A percentile compares a stretch with the other conserved stretches of the same genome.
phyloP scores from a whole-genome alignment of 2,888 invertebrate genomes.

The Polymixis lichenea region DNA sequence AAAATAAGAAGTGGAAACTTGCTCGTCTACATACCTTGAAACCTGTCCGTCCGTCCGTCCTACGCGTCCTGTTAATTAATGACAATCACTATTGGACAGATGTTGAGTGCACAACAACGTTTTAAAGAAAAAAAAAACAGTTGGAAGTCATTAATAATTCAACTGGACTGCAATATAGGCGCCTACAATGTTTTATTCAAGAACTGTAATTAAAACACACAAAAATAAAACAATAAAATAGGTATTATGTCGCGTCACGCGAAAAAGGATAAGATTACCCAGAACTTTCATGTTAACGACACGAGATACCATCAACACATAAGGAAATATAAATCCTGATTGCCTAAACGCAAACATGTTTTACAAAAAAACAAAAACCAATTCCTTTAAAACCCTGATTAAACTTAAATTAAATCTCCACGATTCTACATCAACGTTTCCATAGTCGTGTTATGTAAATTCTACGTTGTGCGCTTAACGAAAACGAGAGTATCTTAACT shows the following conservation, averaged over 20 bases:
- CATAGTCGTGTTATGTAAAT: slow-evolving; percentile 63
- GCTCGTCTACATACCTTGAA: slow-evolving; percentile 70
- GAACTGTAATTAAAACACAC: not conserved
- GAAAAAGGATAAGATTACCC: slow-evolving; percentile 42
- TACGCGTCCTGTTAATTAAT: slow-evolving; percentile 73
- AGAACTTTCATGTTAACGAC: slow-evolving; percentile 48
- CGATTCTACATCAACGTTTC: slow-evolving; percentile 36
- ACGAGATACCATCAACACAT: slow-evolving; percentile 40
- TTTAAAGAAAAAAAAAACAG: slow-evolving; percentile 35
- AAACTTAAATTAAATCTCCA: slow-evolving; percentile 42
- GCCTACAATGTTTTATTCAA: slow-evolving; percentile 22
- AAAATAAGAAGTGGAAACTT: slow-evolving; percentile 50
- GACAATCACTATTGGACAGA: slow-evolving; percentile 73
- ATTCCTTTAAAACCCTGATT: slow-evolving; percentile 21
- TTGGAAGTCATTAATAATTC: slow-evolving; percentile 39
- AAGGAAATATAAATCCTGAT: slow-evolving; percentile 43
- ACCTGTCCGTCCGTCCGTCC: slow-evolving; percentile 73
- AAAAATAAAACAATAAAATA: not conserved
- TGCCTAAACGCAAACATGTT: slow-evolving; percentile 37
- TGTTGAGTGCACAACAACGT: slow-evolving; percentile 53
- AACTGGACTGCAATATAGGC: slow-evolving; percentile 11
- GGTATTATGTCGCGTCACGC: slow-evolving; percentile 14
- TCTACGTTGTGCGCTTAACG: slow-evolving; percentile 65
- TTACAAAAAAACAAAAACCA: not conserved
- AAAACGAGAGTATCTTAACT: slow-evolving; percentile 86